Conservation (phyloP, 2,797 vertebrate genomes). For the Rallus crepitans region DNA sequence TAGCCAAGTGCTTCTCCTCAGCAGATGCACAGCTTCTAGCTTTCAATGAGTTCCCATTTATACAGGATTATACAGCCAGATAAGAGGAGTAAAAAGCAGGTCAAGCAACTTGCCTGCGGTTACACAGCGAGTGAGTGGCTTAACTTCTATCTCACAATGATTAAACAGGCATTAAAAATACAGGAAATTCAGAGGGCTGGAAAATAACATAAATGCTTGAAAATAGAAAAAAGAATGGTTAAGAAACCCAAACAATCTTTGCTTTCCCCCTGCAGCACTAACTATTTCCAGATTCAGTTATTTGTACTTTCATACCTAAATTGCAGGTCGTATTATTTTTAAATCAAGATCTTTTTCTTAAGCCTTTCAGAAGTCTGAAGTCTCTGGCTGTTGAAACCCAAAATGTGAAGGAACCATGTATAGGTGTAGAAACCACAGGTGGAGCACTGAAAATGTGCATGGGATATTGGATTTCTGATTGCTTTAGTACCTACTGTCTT, state of each 20-base stretch:
- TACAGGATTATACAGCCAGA: constrained; percentile 24
- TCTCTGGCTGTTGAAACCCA: background rate
- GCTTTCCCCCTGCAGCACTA: background rate
- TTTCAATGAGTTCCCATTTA: background rate
- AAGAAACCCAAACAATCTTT: background rate
- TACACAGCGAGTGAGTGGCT: constrained; percentile 24
- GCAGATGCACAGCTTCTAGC: background rate
- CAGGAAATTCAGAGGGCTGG: background rate
- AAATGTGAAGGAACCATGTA: background rate
- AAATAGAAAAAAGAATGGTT: background rate
- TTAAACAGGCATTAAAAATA: constrained; percentile 27
- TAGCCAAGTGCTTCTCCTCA: background rate
- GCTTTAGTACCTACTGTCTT: background rate
- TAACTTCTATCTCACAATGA: background rate
- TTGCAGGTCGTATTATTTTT: background rate
- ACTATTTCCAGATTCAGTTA: background rate
- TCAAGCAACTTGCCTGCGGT: constrained; percentile 45
- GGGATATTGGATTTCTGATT: background rate
- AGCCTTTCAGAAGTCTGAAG: background rate
- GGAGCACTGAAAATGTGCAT: background rate
- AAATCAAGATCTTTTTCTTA: background rate
- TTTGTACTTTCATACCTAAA: background rate
- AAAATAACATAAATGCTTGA: background rate
- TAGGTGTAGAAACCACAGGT: background rate
- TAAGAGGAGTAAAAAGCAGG: constrained; percentile 47